Conservation (phyloP, 2,113 vertebrate species). For the Sisor rabdophorus region DNA sequence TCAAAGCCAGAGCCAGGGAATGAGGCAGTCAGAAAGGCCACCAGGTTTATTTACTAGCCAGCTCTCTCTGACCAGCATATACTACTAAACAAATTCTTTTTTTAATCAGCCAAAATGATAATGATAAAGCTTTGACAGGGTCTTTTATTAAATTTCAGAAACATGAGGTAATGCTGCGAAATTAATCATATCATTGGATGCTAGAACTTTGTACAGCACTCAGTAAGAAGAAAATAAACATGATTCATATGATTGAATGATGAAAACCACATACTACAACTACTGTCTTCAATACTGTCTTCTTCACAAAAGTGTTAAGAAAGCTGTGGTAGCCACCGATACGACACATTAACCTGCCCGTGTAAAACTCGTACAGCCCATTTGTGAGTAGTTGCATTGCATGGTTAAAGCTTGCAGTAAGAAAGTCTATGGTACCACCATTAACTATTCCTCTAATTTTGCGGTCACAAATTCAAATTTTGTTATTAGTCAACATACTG, state of each 20-base stretch:
- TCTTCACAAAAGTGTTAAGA: not conserved
- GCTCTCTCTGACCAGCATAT: not conserved
- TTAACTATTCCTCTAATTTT: too few relatives aligned
- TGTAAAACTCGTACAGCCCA: slow-evolving; percentile 1
- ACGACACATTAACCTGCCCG: not conserved
- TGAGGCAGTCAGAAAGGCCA: not conserved
- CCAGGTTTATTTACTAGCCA: not conserved
- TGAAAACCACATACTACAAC: too few relatives aligned
- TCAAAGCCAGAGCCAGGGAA: slow-evolving; percentile 17
- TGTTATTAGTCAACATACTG: too few relatives aligned
- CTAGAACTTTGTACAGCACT: not conserved
- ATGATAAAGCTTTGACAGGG: too few relatives aligned
- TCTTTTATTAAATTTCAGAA: too few relatives aligned
- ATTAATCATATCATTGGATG: not conserved
- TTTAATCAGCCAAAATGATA: not conserved
- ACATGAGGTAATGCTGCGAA: too few relatives aligned
- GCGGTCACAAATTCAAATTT: too few relatives aligned
- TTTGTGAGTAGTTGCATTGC: slow-evolving; percentile 13
- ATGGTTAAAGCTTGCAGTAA: slow-evolving; percentile 4
- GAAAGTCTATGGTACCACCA: too few relatives aligned
- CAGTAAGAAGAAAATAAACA: too few relatives aligned
- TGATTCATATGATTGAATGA: too few relatives aligned
- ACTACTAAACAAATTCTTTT: not conserved
- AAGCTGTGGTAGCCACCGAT: slow-evolving; percentile 11
- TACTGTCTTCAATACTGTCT: too few relatives aligned